Percentiles rank a stretch among this genome's conserved stretches.
These are phyloP conservation scores for Acanthoscelides obtectus DNA, from an alignment of 2,888 invertebrate species.

Conservation along the genomic window DNA sequence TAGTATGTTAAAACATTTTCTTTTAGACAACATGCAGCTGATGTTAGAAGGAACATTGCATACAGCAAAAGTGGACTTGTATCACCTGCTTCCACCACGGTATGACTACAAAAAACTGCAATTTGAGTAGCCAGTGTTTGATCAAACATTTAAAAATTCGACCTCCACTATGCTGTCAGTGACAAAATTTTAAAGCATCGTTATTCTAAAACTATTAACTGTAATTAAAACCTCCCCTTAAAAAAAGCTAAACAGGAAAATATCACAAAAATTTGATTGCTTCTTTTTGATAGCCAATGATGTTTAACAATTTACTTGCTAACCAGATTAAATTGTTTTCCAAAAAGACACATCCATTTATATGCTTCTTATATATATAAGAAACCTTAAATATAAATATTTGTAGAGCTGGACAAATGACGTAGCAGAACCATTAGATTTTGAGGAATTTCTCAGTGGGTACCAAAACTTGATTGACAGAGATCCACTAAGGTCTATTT, in stretches of 20 bases:
- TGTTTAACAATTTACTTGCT: too few relatives aligned
- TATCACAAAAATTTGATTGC: too few relatives aligned
- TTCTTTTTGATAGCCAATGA: too few relatives aligned
- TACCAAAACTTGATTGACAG: constrained; percentile 70
- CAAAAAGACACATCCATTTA: background rate
- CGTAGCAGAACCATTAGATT: constrained; percentile 86
- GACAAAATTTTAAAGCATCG: too few relatives aligned
- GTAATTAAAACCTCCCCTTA: too few relatives aligned
- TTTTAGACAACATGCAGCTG: constrained; percentile 68
- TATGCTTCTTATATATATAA: background rate
- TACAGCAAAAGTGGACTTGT: constrained; percentile 39
- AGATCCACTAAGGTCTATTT: constrained; percentile 70
- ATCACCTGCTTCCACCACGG: constrained; percentile 38
- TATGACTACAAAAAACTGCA: constrained; percentile 18
- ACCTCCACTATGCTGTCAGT: too few relatives aligned
- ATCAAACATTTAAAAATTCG: too few relatives aligned
- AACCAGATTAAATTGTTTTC: too few relatives aligned
- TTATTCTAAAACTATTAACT: too few relatives aligned
- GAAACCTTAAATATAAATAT: constrained; percentile 15
- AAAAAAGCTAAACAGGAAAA: too few relatives aligned
- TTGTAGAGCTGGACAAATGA: constrained; percentile 56
- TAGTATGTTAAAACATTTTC: constrained; percentile 17
- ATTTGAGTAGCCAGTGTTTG: too few relatives aligned
- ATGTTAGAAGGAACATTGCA: constrained; percentile 69
- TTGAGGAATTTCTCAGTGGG: constrained; percentile 78